Evolutionary conservation across 2,797 vertebrate genomes (phyloP).

Genomic region (Somateria mollissima): DNA sequence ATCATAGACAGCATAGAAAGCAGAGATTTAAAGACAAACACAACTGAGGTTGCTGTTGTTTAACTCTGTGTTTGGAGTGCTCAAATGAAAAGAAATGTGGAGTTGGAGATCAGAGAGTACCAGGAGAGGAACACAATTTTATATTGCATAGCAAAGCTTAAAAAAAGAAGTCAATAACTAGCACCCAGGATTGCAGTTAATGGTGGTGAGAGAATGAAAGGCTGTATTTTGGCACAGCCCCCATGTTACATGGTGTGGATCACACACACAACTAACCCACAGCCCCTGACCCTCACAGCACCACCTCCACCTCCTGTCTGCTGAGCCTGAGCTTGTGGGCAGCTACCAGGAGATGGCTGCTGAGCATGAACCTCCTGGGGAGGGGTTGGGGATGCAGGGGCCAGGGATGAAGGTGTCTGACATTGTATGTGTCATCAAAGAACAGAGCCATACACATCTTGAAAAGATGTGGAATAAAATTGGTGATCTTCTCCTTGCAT

Average conservation of each 20-base stretch:
- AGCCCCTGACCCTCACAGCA: not conserved
- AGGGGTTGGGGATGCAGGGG: accelerated
- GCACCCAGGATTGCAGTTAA: not conserved
- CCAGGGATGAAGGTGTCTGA: not conserved
- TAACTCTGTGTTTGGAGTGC: accelerated
- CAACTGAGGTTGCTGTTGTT: not conserved
- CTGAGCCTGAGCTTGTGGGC: not conserved
- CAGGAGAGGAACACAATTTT: not conserved
- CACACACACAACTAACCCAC: not conserved
- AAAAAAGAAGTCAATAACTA: not conserved
- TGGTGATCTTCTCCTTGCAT: not conserved
- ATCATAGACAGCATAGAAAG: not conserved
- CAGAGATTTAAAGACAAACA: not conserved
- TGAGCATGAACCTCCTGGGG: not conserved
- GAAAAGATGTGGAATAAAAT: not conserved
- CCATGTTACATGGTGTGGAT: accelerated
- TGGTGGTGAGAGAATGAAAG: not conserved
- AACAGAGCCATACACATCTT: not conserved
- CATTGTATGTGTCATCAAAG: not conserved
- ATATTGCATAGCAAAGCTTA: not conserved
- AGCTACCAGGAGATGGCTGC: not conserved
- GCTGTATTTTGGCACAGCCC: not conserved
- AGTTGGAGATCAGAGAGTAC: not conserved
- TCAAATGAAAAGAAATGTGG: not conserved
- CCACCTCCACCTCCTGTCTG: not conserved